Percentiles rank a stretch among this genome's conserved stretches.
phyloP scores from a whole-genome alignment of 2,797 vertebrate genomes.

The Peromyscus eremicus region DNA sequence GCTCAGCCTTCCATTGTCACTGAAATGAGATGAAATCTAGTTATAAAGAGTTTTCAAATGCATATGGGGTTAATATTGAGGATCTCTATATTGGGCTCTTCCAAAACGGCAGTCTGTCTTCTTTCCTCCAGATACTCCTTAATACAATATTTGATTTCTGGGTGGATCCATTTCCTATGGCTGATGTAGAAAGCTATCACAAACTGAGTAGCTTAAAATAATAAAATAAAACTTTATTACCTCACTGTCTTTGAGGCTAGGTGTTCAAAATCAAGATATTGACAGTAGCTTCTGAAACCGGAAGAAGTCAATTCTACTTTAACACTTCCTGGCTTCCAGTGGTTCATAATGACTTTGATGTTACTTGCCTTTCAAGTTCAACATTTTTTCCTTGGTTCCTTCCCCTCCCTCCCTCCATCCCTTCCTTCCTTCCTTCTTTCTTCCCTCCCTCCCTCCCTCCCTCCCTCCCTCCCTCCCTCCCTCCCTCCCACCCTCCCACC shows the following conservation, averaged over 20 bases:
- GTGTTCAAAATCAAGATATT: not conserved
- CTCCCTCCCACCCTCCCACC: fast-evolving
- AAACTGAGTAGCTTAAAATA: not conserved
- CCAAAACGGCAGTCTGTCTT: not conserved
- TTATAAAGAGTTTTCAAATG: not conserved
- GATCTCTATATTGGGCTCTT: not conserved
- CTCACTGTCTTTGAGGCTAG: not conserved
- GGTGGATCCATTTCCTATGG: not conserved
- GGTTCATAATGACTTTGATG: not conserved
- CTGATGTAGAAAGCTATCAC: not conserved
- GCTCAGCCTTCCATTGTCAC: not conserved
- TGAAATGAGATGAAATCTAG: not conserved
- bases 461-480: too few species aligned
- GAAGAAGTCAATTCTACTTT: not conserved
- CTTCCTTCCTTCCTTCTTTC: too few species aligned
- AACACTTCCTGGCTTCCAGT: not conserved
- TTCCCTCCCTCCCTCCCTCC: too few species aligned
- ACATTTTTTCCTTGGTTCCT: not conserved
- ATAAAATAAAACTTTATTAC: not conserved
- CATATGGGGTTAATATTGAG: not conserved
- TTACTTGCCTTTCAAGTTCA: not conserved
- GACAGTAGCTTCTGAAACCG: not conserved
- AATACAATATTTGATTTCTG: not conserved
- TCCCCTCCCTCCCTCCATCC: not conserved
- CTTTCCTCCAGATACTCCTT: not conserved